Conservation (phyloP, 2,888 invertebrate species). For the Agonopterix subpropinquella region DNA sequence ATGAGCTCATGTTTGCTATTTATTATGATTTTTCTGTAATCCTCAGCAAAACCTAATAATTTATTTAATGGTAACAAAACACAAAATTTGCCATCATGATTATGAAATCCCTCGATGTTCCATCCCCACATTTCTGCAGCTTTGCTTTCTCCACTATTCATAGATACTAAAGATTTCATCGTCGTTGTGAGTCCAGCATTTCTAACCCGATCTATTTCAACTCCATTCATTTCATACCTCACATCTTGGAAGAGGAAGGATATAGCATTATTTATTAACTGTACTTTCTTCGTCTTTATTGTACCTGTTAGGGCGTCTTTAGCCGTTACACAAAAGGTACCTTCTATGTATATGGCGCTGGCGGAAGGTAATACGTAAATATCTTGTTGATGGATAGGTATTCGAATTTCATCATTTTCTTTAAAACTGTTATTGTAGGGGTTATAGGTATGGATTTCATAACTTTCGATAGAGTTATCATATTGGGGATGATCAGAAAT, state of each 20-base stretch:
- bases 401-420: too few relatives aligned
- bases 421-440: too few relatives aligned
- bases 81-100: conserved; percentile 17
- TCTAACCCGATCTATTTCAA: too few relatives aligned
- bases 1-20: conserved; percentile 43
- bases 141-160: too few relatives aligned
- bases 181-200: too few relatives aligned
- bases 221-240: conserved; percentile 9
- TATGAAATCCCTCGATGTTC: conserved; percentile 17
- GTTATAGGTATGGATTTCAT: too few relatives aligned
- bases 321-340: background rate
- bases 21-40: conserved; percentile 37
- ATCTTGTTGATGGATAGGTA: too few relatives aligned
- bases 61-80: conserved; percentile 5
- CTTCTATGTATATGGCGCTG: conserved; percentile 13
- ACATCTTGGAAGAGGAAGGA: conserved; percentile 8
- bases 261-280: conserved; percentile 4
- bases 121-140: conserved; percentile 11
- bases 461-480: too few relatives aligned
- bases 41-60: conserved; percentile 16
- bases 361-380: too few relatives aligned
- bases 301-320: background rate
- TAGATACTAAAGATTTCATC: too few relatives aligned
- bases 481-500: too few relatives aligned
- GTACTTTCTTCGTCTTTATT: background rate